Conservation (phyloP, 2,113 vertebrate species). For the Elachura formosa region DNA sequence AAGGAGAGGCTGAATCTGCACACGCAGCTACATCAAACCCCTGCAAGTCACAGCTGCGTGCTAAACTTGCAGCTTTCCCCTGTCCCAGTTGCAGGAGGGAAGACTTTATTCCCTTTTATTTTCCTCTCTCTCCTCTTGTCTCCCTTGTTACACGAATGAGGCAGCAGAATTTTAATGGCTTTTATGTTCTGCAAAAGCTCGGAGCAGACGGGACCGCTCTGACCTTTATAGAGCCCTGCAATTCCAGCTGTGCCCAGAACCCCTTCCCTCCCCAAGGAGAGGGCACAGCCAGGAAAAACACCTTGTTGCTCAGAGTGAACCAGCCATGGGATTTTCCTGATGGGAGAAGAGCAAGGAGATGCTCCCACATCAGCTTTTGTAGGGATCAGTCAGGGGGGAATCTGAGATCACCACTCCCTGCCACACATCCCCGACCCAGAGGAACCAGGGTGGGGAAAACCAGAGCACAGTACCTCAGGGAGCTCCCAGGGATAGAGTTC, state of each 20-base stretch:
- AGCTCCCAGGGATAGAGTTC: neutral
- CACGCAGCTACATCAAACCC: fast-evolving
- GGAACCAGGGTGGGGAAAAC: neutral
- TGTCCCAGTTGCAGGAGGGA: neutral
- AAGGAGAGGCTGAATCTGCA: neutral
- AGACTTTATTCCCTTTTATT: neutral
- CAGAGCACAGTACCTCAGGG: neutral
- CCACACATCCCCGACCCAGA: fast-evolving
- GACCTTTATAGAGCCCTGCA: neutral
- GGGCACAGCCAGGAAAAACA: neutral
- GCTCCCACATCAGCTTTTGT: neutral
- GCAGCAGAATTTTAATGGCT: conserved; percentile 8
- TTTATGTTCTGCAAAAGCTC: neutral
- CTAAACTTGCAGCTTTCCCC: neutral
- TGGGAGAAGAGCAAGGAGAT: neutral
- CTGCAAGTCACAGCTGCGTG: neutral
- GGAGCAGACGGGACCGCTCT: neutral
- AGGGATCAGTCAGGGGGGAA: neutral
- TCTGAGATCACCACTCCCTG: neutral
- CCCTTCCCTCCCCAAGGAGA: neutral
- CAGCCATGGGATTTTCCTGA: neutral
- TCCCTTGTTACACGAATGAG: neutral
- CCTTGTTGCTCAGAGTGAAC: neutral
- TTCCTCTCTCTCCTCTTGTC: neutral
- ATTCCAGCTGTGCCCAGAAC: neutral